Evolutionary conservation across 2,888 invertebrate genomes (phyloP), one percentile per base, ranked within the genome.

Genomic region (Dascillus cervinus): DNA sequence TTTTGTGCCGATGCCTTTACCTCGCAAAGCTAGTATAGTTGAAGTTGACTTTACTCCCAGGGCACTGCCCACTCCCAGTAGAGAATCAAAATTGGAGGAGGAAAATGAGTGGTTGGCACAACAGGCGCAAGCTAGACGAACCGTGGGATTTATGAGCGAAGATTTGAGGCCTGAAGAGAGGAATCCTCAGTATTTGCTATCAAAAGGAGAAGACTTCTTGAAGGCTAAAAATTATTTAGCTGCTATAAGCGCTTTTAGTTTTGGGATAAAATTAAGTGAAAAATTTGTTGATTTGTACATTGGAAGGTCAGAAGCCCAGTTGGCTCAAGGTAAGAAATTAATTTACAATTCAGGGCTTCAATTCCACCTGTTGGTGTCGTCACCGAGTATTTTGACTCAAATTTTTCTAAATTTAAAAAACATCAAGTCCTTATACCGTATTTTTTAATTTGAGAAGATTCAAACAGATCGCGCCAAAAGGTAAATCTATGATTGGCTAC

Each of bases 41-140:
- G 68, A 73, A 42, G 73, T 88, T 5, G 71, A 66, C 14, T 87
- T 88, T 53, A 85, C 88, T 0, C 75, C 77, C 5, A 69, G 90
- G 32, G 72, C 72, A 11, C 87, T 91, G 56, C 82, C 86, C 1
- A 89, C 90, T 1, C 89, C 90, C 0, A 79, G 79, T 29, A 67
- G 89, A 38, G 86, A 87, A 59, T 85, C 85, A 1, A 68, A 69
- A 26, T 68, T 71, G 9, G 63, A 69, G 1, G 77, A 82, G 53
- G 89, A 90, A 60, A 75, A 83, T 46, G 78, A 82, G 66, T 90
- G 87, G 86, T 59, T 89, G 39, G 70, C 71, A 43, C 88, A 88
- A 56, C 81, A 88, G 51, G 80, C 79, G 2, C 74, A 79, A 52
- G 82, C 84, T 5, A 68, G 82, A 49, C 67, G 79, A 53, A 73